Percentiles rank a stretch among this genome's conserved stretches.
These are phyloP conservation scores for Periophthalmus modestus DNA, from an alignment of 2,113 vertebrate species.

Conservation along the genomic window DNA sequence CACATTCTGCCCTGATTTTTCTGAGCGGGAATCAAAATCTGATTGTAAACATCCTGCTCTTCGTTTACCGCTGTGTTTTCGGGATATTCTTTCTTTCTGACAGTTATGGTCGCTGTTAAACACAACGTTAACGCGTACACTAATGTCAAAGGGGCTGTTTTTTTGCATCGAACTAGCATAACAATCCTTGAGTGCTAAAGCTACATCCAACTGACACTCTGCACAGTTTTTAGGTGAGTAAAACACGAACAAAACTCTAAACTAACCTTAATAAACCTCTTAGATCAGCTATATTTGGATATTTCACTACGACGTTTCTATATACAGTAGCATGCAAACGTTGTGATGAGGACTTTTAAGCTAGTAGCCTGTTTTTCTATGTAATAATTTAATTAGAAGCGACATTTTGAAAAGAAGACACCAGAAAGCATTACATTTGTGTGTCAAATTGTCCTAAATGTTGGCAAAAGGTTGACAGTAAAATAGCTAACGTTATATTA, in stretches of 20 bases:
- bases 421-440: not conserved
- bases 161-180: not conserved
- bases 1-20: slow-evolving; percentile 3
- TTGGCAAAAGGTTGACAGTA: not conserved
- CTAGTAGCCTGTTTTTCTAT: not conserved
- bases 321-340: not conserved
- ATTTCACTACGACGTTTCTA: not conserved
- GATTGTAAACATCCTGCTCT: accelerated
- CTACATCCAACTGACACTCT: not conserved
- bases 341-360: not conserved
- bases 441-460: not conserved
- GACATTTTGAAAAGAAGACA: not conserved
- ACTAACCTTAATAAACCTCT: not conserved
- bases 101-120: not conserved
- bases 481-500: not conserved
- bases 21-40: slow-evolving; percentile 45
- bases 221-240: not conserved
- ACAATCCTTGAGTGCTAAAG: not conserved
- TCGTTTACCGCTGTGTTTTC: not conserved
- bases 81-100: not conserved
- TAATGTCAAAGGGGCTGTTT: not conserved
- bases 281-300: not conserved
- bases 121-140: too few relatives aligned
- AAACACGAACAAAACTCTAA: not conserved
- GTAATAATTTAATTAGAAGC: not conserved